Evolutionary conservation across 2,888 invertebrate genomes (phyloP), one percentile per base, ranked within the genome.

Genomic region (Archips crataeganus): DNA sequence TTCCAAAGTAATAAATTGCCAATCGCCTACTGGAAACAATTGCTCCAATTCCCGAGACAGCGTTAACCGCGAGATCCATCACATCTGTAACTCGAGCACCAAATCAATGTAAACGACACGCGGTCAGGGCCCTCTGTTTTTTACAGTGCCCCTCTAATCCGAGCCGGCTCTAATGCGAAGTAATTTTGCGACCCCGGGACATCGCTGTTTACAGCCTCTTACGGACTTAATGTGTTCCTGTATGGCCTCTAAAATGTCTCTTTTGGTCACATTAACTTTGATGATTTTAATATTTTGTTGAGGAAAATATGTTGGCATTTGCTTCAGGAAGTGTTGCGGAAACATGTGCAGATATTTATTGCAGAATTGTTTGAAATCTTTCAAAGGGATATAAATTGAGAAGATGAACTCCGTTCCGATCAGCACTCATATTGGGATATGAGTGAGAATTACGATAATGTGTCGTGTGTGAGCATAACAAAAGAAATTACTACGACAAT

Each of bases 151-250:
- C 79, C 69, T 79, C 84, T 92, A 91, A 92, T 90, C 91, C 90
- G 81, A 79, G 79, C 85, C 87, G 79, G 85, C 87, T 88, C 92
- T 93, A 91, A 93, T 93, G 87, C 90, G 84, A 81, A 92, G 92
- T 91, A 94, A 94, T 94, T 93, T 90, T 85, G 86, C 86, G 87
- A 89, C 92, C 90, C 90, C 84, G 86, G 81, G 74, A 79, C 84
- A 75, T 80, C 75, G 69, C 74, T 87, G 87, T 88, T 89, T 86
- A 86, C 85, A 81, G 83, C 83, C 85, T 78, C 80, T 85, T 84
- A 79, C 84, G 83, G 85, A 87, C 86, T 87, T 87, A 87, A 90
- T 88, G 85, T 86, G 81, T 82, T 80, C 81, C 81, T 83, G 82
- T 79, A 65, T 74, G 69, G 74, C 74, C 64, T 83, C 81, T 83